Evolutionary conservation across 2,888 invertebrate species (phyloP), one percentile per base, ranked within the genome.

Genomic region (Ormyrus nitidulus): DNA sequence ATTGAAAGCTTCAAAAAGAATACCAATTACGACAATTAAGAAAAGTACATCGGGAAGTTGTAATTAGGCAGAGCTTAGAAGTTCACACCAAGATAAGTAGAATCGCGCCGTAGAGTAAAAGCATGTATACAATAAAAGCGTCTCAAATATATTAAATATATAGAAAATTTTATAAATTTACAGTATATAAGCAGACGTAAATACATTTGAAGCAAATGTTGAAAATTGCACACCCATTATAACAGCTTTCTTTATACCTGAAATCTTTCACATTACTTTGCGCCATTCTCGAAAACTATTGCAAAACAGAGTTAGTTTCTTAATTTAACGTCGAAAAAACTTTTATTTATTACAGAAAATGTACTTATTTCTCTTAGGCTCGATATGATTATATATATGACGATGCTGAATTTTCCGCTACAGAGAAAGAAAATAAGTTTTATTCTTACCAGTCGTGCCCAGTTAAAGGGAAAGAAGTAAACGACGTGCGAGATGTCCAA

Each of bases 401-500:
- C 34, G 34, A 34, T 34, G 34, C 34, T 34, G 34, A 34, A 34
- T 34, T 34, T 34, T 34, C 34, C 4, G 34, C 34, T 34, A 34
- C 34, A 4, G 34, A 34, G 34, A 53, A 58, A 51, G 6, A 62
- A 59, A 70, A 56, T 53, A 46, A 53, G 69, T 68, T n/a, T 73
- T 79, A 44, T 84, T 92, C 94, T 93, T 91, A 95, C 95, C 93
- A 95, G 91, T 93, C 94, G 94, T 85, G 94, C 93, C 95, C 95
- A 95, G 90, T 95, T 95, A 89, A 95, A 94, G 85, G 95, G 95
- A 91, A 95, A 95, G 91, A 95, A 92, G 91, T 95, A 94, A 89
- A 95, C 93, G 88, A 95, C 93, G 90, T 95, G 95, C 86, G 95
- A 95, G 91, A 95, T 94, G 92, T 95, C 95, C 90, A 95, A 94